Conservation (phyloP, 1,140 invertebrate genomes). For the Pteromalus puparum region DNA sequence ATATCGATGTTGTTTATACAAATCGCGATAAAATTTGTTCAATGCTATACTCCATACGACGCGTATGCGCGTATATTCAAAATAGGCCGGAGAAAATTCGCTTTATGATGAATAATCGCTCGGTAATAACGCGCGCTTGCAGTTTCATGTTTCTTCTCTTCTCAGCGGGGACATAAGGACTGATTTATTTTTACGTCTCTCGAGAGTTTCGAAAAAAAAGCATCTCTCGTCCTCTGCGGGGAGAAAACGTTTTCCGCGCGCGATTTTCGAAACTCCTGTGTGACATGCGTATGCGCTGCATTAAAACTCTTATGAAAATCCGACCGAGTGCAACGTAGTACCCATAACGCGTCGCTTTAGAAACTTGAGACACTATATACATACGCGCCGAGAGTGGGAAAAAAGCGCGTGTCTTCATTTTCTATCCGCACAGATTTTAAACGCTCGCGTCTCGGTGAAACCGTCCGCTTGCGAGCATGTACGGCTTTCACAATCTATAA, state of each 20-base stretch:
- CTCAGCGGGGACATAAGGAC: too few species aligned
- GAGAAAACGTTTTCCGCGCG: background rate
- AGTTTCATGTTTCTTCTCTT: background rate
- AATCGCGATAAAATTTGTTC: background rate
- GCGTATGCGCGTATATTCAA: background rate
- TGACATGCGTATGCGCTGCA: too few species aligned
- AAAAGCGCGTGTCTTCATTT: conserved; percentile 12
- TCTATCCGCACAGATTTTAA: background rate
- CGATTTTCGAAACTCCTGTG: background rate
- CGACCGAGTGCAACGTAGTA: background rate
- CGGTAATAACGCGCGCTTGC: background rate
- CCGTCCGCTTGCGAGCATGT: background rate
- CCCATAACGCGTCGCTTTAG: background rate
- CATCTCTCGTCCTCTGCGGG: too few species aligned
- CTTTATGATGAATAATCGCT: background rate
- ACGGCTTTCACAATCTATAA: conserved; percentile 32
- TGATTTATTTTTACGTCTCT: background rate
- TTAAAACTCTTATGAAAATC: background rate
- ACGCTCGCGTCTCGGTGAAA: background rate
- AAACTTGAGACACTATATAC: conserved; percentile 13
- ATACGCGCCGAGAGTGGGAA: background rate
- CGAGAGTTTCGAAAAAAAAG: background rate
- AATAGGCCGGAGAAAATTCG: background rate
- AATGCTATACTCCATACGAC: background rate
- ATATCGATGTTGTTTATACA: background rate